phyloP scores from a whole-genome alignment of 2,888 invertebrate species.

The Eupithecia pulchellata region DNA sequence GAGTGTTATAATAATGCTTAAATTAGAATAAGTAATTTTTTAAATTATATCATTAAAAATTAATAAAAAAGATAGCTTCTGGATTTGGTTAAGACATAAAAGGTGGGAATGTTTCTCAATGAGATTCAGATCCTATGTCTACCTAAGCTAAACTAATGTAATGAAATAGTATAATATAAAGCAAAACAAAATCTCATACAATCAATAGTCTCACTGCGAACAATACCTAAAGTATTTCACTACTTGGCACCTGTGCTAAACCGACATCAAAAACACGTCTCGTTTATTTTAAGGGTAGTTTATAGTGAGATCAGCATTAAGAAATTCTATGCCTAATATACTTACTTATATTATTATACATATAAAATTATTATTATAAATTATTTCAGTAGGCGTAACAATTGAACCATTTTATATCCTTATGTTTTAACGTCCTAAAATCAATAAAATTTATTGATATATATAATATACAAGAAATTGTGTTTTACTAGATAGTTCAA shows the following conservation, averaged over 20 bases:
- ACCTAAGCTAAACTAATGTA: neutral
- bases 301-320: neutral
- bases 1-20: too few relatives aligned
- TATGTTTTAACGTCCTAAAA: neutral
- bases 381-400: neutral
- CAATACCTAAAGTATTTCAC: neutral
- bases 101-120: neutral
- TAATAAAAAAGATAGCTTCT: neutral
- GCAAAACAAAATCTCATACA: neutral
- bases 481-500: neutral
- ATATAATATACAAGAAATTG: neutral
- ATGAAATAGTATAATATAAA: neutral
- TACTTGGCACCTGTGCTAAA: slow-evolving; percentile 1
- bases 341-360: neutral
- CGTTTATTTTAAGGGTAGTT: neutral
- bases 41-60: too few relatives aligned
- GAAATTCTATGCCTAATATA: neutral
- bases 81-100: neutral
- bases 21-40: too few relatives aligned
- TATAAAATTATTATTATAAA: neutral
- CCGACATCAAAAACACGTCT: too few relatives aligned
- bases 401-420: neutral
- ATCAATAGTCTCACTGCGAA: neutral
- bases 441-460: neutral
- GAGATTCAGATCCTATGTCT: slow-evolving; percentile 1